Evolutionary conservation across 2,797 vertebrate species (phyloP), one percentile per base, ranked within the genome.

Genomic region (Pseudochirops corinnae): DNA sequence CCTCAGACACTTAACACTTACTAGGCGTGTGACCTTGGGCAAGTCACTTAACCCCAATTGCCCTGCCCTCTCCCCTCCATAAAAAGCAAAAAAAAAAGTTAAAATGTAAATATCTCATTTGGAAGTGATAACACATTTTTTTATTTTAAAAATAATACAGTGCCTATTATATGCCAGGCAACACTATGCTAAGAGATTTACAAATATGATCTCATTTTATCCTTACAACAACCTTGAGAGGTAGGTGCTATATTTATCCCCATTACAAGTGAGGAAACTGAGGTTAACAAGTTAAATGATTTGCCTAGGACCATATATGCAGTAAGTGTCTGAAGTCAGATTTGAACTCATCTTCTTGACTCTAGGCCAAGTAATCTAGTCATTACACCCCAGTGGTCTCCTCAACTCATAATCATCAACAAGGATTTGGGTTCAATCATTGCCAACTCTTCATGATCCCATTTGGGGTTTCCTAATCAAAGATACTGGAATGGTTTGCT

Each of bases 81-180:
- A 52, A 52, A 52, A 4, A 4, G 5, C 52, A 52, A 4, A 52
- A 52, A 52, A 52, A 52, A 52, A 52, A 52, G 5, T 4, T 52
- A 52, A 52, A 56, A 56, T 46, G 56, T 56, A 91, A 92, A 93
- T 62, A 92, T 16, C 90, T 91, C 50, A 93, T 58, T 33, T 91
- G 82, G 46, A 93, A 94, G 53, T 18, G 93, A 55, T 28, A 93
- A 90, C 29, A 92, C 58, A 93, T 94, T 93, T 93, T 82, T 46
- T 82, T 46, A 74, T 46, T 46, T 56, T 56, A 11, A 55, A 55
- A 10, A 55, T 12, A 55, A 55, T 46, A 46, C 46, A 82, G 7
- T 82, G 39, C 74, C 39, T 46, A 24, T 74, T 21, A 46, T 46
- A 9, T 26, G 39, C 74, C 4, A 46, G 39, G 9, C 9, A 55